Conservation (phyloP, 2,888 invertebrate genomes). For the Nomada flava region DNA sequence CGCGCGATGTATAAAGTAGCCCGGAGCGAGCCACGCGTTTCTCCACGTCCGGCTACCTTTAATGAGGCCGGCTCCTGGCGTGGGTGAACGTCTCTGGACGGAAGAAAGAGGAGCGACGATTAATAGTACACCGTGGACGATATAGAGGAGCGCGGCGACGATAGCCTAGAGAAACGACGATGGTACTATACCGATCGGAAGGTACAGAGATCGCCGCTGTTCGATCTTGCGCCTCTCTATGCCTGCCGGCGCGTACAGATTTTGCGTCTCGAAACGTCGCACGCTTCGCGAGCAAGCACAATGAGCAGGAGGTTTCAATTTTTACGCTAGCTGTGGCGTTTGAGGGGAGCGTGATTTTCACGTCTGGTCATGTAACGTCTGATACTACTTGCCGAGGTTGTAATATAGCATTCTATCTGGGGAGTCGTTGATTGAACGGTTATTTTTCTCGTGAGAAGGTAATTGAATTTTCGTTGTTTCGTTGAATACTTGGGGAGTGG, state of each 20-base stretch:
- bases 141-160: constrained; percentile 59
- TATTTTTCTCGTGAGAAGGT: too few relatives aligned
- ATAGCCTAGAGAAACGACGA: constrained; percentile 63
- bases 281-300: constrained; percentile 4
- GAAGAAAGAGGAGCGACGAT: constrained; percentile 64
- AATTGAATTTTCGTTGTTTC: too few relatives aligned
- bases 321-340: neutral
- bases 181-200: constrained; percentile 66
- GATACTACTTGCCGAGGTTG: neutral
- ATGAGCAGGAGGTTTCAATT: neutral
- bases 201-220: constrained; percentile 45
- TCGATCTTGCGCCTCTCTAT: constrained; percentile 31
- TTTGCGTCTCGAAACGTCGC: constrained; percentile 4
- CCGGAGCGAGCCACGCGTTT: constrained; percentile 62
- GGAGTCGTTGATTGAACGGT: too few relatives aligned
- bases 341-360: neutral
- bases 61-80: constrained; percentile 75
- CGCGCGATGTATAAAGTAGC: constrained; percentile 47
- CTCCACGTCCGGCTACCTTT: constrained; percentile 63
- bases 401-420: too few relatives aligned
- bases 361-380: neutral
- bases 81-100: constrained; percentile 71
- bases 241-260: constrained; percentile 1
- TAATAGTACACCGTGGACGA: constrained; percentile 68
- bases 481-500: too few relatives aligned